These are phyloP conservation scores for Eufriesea mexicana DNA, from an alignment of 1,140 invertebrate species.

Conservation along the genomic window DNA sequence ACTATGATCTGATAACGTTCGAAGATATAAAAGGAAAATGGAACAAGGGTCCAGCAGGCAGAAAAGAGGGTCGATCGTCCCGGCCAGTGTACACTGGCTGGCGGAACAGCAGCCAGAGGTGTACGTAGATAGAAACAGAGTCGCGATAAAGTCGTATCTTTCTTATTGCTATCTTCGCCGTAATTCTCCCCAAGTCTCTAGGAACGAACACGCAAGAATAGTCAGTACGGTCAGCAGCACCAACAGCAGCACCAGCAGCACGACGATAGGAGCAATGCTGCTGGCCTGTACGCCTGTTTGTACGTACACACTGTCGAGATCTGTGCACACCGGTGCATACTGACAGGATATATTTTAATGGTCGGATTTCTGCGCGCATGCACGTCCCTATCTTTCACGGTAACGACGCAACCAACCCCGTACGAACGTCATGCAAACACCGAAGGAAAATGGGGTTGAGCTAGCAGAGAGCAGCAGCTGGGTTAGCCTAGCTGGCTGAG, in stretches of 20 bases:
- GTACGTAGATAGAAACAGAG: conserved; percentile 47
- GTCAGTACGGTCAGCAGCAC: conserved; percentile 67
- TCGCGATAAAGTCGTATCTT: conserved; percentile 76
- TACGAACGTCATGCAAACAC: conserved; percentile 37
- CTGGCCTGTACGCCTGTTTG: conserved; percentile 13
- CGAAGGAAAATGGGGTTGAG: conserved; percentile 58
- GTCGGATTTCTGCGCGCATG: conserved; percentile 73
- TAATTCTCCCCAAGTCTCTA: conserved; percentile 77
- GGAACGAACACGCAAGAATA: conserved; percentile 74
- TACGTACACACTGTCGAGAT: conserved; percentile 19
- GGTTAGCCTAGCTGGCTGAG: not conserved
- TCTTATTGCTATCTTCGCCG: conserved; percentile 76
- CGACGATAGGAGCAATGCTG: conserved; percentile 8
- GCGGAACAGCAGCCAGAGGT: conserved; percentile 20
- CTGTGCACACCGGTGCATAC: conserved; percentile 33
- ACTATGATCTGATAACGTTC: conserved; percentile 40
- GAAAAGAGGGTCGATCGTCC: conserved; percentile 36
- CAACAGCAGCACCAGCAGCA: conserved; percentile 54
- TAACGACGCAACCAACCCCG: conserved; percentile 70
- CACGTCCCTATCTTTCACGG: conserved; percentile 68
- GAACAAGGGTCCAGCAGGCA: conserved; percentile 26
- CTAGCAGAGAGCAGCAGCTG: conserved; percentile 36
- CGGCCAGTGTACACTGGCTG: not conserved
- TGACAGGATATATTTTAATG: conserved; percentile 78
- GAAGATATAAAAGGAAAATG: conserved; percentile 45